These are phyloP conservation scores for Leucophenga varia DNA, from an alignment of 1,140 invertebrate species.

Conservation along the genomic window DNA sequence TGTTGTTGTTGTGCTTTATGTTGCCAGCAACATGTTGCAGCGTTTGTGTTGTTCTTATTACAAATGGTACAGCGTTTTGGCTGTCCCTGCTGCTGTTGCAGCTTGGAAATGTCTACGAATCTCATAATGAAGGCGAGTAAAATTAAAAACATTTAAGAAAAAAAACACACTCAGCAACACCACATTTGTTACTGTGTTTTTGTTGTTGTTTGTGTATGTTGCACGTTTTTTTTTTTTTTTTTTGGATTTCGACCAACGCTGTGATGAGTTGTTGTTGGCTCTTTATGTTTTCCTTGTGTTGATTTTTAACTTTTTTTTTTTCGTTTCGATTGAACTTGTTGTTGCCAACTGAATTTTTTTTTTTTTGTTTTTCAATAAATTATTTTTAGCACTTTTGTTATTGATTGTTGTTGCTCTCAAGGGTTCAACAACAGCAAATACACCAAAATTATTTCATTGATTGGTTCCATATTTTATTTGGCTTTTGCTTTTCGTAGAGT, in stretches of 20 bases:
- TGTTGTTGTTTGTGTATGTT: constrained; percentile 8
- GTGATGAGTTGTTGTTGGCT: constrained; percentile 24
- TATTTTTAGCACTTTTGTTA: no score
- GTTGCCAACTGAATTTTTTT: no score
- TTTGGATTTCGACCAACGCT: constrained; percentile 44
- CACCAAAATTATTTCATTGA: no score
- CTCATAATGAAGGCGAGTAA: constrained; percentile 50
- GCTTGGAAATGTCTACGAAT: constrained; percentile 55
- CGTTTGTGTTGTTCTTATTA: constrained; percentile 12
- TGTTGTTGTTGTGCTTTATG: constrained; percentile 31
- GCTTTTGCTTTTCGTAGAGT: constrained; percentile 14
- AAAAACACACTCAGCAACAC: constrained; percentile 10
- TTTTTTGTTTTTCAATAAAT: no score
- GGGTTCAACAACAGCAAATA: constrained; percentile 26
- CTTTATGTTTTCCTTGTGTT: no score
- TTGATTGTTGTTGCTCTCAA: no score
- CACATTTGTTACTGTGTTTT: constrained; percentile 1
- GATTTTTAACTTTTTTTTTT: no score
- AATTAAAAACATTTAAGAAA: constrained; percentile 52
- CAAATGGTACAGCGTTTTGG: constrained; percentile 35
- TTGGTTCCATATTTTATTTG: constrained; percentile 37
- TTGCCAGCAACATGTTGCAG: constrained; percentile 35
- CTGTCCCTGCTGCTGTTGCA: constrained; percentile 23
- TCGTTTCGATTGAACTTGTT: no score
- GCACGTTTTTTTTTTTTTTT: constrained; percentile 25